Base-by-base conservation (phyloP, 1,140 invertebrate species). In the Temnothorax curvispinosus region DNA sequence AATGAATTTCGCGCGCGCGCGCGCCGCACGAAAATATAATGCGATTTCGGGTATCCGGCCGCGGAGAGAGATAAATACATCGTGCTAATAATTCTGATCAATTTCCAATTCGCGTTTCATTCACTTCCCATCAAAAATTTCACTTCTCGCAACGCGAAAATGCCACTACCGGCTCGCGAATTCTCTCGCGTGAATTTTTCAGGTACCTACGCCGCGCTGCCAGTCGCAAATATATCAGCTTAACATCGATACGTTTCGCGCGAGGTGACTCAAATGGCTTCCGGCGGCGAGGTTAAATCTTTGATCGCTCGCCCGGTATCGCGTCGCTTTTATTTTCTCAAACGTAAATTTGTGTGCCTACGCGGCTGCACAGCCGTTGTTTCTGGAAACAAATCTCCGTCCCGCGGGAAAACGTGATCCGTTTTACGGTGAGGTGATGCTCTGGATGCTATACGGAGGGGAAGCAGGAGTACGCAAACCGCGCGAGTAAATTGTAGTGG, bases 311-410 rank as follows among this genome's bases (percentile, higher is more conserved):
- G 32, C 9, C 41, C 62, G 38, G 47, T 35, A 27, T 50, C 47
- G 54, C 27, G 27, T 41, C 32, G 38, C 41, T 77, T 89, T 85
- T 89, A 85, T 88, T 89, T 89, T 75, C 82, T 85, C 64, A 62
- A 72, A 74, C 52, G 38, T 41, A 38, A 60, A 65, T 67, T 41
- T 72, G 56, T 52, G 41, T 15, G 54, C 27, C 13, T n/a, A 27
- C 1, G 27, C 54, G 64, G 38, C 15, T 15, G 27, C 32, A 27
- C 27, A 60, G 58, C 41, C 78, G 72, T 85, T 82, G 64, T 62
- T 89, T 82, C 13, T 56, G 78, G 54, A 65, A 88, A 89, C 86
- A 77, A 72, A 89, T 89, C 86, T 85, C 60, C 64, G 72, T 54
- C 56, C 41, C 76, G 52, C 35, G 38, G 41, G 52, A 32, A 50